Evolutionary conservation across 2,888 invertebrate genomes (phyloP), one percentile per base, ranked within the genome.

Genomic region (Dromius quadrimaculatus): DNA sequence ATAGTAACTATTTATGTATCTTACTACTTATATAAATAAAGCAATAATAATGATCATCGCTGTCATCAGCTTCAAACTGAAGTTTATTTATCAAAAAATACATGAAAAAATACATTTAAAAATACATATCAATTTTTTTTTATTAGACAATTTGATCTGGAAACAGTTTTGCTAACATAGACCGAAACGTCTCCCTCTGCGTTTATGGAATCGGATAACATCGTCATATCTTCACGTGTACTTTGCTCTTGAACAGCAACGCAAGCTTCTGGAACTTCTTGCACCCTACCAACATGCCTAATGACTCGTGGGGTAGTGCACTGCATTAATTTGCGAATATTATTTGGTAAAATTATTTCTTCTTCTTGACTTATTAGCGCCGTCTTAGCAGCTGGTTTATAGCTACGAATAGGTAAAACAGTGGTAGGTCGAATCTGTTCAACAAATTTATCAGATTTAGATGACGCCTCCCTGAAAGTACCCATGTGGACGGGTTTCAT

Each of bases 121-220:
- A 11, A 11, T 6, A 3, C 3, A 36, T n/a, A n/a, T n/a, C n/a
- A n/a, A n/a, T 6, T 8, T 36, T 36, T n/a, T 11, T 11, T 41
- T 15, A 1, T 41, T n/a, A 54, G 28, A 28, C 50, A 36, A 32
- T 68, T 68, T 2, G 68, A 34, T 41, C 59, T 13, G 2, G 59
- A 57, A n/a, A 72, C 75, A 13, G 66, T 71, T 73, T 78, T 81
- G 20, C 83, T 78, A 1, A 83, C 80, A 43, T 82, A 82, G 41
- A 83, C 70, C 0, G 83, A 83, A 13, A 84, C 77, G 75, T 84
- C 83, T 0, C 83, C 83, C 1, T 82, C 80, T 50, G 80, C n/a
- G n/a, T n/a, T n/a, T n/a, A n/a, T n/a, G n/a, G 68, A 68, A 3
- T 41, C 28, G 1, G 68, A 59, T 4, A 68, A 9, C 4, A 68